A percentile compares a stretch with the other conserved stretches of the same genome.
phyloP scores from a whole-genome alignment of 2,797 vertebrate species.

The Argentina silus region DNA sequence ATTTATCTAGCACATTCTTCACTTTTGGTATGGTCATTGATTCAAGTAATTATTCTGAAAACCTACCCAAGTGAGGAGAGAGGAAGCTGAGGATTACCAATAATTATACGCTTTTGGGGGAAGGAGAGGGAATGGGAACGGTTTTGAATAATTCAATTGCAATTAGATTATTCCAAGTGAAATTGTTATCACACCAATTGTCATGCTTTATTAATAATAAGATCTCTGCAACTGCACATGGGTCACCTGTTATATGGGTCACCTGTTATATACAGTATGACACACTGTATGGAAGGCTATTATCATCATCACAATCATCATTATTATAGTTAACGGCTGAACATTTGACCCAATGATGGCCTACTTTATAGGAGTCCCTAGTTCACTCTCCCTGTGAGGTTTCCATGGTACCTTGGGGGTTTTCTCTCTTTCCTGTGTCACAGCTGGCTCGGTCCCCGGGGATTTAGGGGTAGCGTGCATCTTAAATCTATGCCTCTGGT shows the following conservation, averaged over 20 bases:
- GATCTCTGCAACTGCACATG: background rate
- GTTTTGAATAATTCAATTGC: slow-evolving; percentile 9
- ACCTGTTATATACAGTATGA: background rate
- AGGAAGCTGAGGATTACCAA: slow-evolving; percentile 4
- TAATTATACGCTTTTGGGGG: background rate
- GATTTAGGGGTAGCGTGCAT: background rate
- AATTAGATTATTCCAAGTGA: background rate
- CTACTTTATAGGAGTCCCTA: slow-evolving; percentile 17
- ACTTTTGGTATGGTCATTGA: slow-evolving; percentile 2
- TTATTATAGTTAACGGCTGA: slow-evolving; percentile 1
- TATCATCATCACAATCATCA: background rate
- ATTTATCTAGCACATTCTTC: slow-evolving; percentile 6
- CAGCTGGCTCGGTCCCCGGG: slow-evolving; percentile 11
- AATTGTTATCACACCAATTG: background rate
- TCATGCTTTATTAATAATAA: background rate
- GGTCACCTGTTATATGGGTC: background rate
- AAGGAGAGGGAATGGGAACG: background rate
- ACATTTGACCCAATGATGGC: slow-evolving; percentile 13
- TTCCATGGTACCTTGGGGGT: background rate
- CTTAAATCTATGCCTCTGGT: background rate
- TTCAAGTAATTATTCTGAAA: slow-evolving; percentile 16
- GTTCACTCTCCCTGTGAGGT: slow-evolving; percentile 6
- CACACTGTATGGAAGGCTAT: too few relatives aligned
- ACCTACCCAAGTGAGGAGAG: background rate
- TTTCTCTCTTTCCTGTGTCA: slow-evolving; percentile 15